Evolutionary conservation across 1,140 invertebrate species (phyloP).

Genomic region (Steinernema khuongi): DNA sequence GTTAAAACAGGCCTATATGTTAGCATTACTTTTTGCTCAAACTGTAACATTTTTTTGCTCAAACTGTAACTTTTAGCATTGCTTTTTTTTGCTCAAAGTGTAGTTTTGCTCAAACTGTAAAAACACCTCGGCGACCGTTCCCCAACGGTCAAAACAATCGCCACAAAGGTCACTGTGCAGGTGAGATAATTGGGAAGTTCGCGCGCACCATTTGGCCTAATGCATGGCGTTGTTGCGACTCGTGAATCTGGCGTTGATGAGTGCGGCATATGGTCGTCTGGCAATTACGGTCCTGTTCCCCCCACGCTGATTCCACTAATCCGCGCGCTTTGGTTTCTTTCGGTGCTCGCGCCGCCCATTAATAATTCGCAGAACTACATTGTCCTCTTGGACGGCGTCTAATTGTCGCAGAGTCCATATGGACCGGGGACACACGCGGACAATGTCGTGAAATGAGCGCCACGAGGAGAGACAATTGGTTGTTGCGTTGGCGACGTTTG

Average conservation of each 20-base stretch:
- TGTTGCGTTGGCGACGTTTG: slow-evolving; percentile 16
- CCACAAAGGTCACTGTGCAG: slow-evolving; percentile 2
- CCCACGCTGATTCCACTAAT: background rate
- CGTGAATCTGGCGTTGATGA: background rate
- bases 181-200: slow-evolving; percentile 9
- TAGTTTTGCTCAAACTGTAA: too few relatives aligned
- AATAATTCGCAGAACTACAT: slow-evolving; percentile 4
- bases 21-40: too few relatives aligned
- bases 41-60: too few relatives aligned
- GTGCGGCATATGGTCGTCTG: background rate
- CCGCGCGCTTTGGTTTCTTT: background rate
- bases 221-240: background rate
- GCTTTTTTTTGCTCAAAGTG: too few relatives aligned
- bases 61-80: too few relatives aligned
- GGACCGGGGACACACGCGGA: background rate
- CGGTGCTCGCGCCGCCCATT: background rate
- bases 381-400: background rate
- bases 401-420: slow-evolving; percentile 9
- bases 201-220: slow-evolving; percentile 10
- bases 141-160: too few relatives aligned
- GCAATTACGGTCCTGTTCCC: background rate
- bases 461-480: slow-evolving; percentile 6
- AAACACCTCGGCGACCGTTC: too few relatives aligned
- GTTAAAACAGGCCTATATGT: too few relatives aligned
- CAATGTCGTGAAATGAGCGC: slow-evolving; percentile 12